These are phyloP conservation scores for Gymnopithys bicolor DNA, from an alignment of 2,797 vertebrate species.

Conservation along the genomic window DNA sequence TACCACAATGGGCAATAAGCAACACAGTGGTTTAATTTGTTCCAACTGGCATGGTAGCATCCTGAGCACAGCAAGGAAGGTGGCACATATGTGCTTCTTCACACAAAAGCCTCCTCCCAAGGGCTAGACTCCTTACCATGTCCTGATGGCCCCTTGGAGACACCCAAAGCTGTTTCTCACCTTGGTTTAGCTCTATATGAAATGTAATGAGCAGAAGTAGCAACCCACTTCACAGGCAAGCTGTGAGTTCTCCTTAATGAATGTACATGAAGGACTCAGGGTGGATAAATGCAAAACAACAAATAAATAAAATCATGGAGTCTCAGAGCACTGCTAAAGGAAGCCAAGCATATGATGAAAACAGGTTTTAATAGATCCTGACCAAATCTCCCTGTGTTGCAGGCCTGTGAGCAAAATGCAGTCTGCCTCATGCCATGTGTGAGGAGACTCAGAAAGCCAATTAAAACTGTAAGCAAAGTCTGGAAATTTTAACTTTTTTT, in stretches of 20 bases:
- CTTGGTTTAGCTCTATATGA: not conserved
- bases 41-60: not conserved
- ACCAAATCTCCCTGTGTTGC: not conserved
- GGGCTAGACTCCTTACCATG: not conserved
- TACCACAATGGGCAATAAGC: not conserved
- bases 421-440: not conserved
- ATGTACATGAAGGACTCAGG: not conserved
- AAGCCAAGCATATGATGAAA: constrained; percentile 8
- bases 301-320: not conserved
- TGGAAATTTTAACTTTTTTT: not conserved
- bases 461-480: not conserved
- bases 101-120: not conserved
- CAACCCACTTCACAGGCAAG: not conserved
- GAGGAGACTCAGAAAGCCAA: constrained; percentile 2
- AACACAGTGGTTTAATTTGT: not conserved
- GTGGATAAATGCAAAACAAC: not conserved
- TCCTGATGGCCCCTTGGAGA: not conserved
- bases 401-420: constrained; percentile 7
- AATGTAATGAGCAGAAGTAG: not conserved
- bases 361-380: constrained; percentile 36
- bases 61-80: not conserved
- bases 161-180: not conserved
- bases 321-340: not conserved
- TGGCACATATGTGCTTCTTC: not conserved
- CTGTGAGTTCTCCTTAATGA: constrained; percentile 15